Evolutionary conservation across 2,113 vertebrate genomes (phyloP), one percentile per base, ranked within the genome.

Genomic region (Albula goreensis): DNA sequence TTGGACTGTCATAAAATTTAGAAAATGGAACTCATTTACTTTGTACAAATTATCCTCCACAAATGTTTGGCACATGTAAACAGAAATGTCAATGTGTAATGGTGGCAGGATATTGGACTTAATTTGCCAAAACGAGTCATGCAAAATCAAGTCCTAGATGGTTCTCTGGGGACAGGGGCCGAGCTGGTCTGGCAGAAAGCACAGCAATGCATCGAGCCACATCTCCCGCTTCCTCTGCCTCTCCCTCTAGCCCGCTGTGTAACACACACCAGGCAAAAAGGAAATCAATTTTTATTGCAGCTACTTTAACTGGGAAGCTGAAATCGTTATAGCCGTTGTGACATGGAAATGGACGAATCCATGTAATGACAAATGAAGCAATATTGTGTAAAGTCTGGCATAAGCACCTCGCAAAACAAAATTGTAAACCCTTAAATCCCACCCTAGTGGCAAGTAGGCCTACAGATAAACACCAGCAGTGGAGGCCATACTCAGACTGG

Each of bases 361-460:
- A 80, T 79, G 84, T 74, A 85, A 53, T 85, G 84, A 91, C 90
- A 89, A 88, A 86, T 86, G 85, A 83, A 84, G 83, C 88, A 89
- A 90, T 92, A 91, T 93, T 92, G 92, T 88, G 87, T 83, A 85
- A 92, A 93, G 92, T 92, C 91, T 91, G 31, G 90, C 88, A 89
- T 89, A 89, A 93, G 93, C 92, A 92, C 90, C 92, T 94, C 88
- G 17, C 87, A 89, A 91, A 91, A 93, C 92, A 92, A 93, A 92
- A 90, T 85, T 90, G 81, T 88, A 91, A 92, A 86, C 78, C 77
- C 87, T 82, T 90, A 90, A 93, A 88, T 82, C 89, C 88, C 70
- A 48, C 88, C 89, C 91, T 91, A 92, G 91, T 93, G 90, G 90
- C 92, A 92, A 87, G 85, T 88, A 84, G 89, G 84, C 90, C 87